Conservation (phyloP, 2,113 vertebrate species). For the Petroica traversi region DNA sequence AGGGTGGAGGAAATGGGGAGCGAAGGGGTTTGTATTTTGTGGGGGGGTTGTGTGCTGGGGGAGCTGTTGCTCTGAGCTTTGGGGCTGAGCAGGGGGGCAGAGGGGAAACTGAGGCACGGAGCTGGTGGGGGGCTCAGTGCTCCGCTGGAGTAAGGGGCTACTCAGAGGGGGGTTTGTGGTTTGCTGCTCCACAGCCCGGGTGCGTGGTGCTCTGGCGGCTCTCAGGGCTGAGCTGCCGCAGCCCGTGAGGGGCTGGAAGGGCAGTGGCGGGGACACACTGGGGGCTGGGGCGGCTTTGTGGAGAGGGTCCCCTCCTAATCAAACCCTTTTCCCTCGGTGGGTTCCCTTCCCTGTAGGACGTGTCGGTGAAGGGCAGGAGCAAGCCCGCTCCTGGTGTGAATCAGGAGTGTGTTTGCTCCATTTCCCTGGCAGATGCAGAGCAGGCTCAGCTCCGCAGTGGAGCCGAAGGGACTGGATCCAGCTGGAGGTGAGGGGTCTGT, state of each 20-base stretch:
- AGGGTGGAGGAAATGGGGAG: background rate
- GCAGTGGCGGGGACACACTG: fast-evolving
- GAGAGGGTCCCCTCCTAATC: background rate
- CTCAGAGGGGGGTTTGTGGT: fast-evolving
- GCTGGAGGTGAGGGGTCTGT: background rate
- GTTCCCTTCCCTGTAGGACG: background rate
- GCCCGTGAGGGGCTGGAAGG: background rate
- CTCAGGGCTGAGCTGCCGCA: background rate
- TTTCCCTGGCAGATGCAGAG: background rate
- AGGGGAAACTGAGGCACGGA: background rate
- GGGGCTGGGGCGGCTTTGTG: background rate
- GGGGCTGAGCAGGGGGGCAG: background rate
- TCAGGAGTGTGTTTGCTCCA: background rate
- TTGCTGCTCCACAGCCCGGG: background rate
- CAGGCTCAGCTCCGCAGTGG: background rate
- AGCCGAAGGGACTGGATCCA: background rate
- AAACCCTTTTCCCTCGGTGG: background rate
- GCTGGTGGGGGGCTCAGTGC: background rate
- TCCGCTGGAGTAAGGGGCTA: background rate
- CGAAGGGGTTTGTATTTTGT: background rate
- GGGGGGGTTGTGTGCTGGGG: background rate
- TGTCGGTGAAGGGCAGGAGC: fast-evolving
- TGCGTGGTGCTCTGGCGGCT: background rate
- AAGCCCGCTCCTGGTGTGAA: background rate
- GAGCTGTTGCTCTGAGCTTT: background rate